Evolutionary conservation across 2,113 vertebrate genomes (phyloP).

Genomic region (Tragelaphus scriptus): DNA sequence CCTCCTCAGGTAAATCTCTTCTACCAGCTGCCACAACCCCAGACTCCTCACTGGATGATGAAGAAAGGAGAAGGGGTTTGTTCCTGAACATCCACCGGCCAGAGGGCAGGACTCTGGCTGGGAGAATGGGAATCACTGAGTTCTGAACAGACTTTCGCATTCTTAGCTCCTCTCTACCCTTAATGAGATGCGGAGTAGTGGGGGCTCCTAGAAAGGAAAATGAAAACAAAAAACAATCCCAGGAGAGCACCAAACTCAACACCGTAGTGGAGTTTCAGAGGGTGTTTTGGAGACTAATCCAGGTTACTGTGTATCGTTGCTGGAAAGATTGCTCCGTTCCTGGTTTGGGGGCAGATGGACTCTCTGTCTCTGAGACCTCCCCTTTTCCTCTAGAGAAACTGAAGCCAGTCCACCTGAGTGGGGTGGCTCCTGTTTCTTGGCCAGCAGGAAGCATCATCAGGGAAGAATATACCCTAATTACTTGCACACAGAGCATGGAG

Average conservation of each 20-base stretch:
- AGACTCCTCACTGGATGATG: background rate
- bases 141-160: background rate
- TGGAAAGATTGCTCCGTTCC: background rate
- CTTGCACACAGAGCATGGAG: constrained; percentile 42
- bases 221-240: background rate
- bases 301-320: background rate
- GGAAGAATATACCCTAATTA: constrained; percentile 74
- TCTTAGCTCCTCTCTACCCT: background rate
- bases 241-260: background rate
- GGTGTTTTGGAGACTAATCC: background rate
- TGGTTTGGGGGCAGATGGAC: background rate
- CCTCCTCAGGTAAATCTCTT: background rate
- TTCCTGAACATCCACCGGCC: background rate
- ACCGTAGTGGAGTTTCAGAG: background rate
- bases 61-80: background rate
- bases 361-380: background rate
- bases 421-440: background rate
- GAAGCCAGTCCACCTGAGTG: background rate
- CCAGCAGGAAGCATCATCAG: constrained; percentile 48
- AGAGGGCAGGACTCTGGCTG: background rate
- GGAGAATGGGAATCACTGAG: background rate
- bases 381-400: background rate
- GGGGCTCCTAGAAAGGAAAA: background rate
- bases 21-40: background rate
- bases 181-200: background rate